Evolutionary conservation across 2,888 invertebrate species (phyloP), one percentile per base, ranked within the genome.

Genomic region (Hypercompe scribonia): DNA sequence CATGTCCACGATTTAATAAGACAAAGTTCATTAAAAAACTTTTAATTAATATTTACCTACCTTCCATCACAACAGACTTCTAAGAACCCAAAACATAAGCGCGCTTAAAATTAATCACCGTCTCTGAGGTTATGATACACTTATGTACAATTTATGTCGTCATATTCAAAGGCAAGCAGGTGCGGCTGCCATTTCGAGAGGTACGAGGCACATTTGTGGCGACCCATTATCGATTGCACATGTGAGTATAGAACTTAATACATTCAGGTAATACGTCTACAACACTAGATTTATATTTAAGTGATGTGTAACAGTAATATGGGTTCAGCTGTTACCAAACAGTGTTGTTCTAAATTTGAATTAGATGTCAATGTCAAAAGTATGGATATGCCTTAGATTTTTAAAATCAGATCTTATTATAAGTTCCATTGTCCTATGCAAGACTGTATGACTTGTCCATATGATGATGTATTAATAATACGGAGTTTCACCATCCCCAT

Each of bases 81-180:
- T 65, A 42, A 71, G 31, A 71, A 39, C 50, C 46, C 64, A 73
- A 73, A 71, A 39, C 69, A 73, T 65, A 75, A 75, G 69, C 69
- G 72, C 69, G 77, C 74, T 76, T 77, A 74, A 75, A 70, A 76
- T 67, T 76, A 73, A 82, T 75, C 69, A 46, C 36, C 66, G 39
- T 34, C 34, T 68, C 78, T 65, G 24, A 72, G 74, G 73, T 71
- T 74, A 74, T 74, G 65, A 18, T 64, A 70, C 34, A 68, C 73
- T 72, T 66, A 72, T 54, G 74, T 66, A 71, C 61, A 78, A 78
- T 74, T 77, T 80, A 82, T 77, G 74, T 58, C 33, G 54, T 64
- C 69, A 46, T 65, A 74, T 78, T 72, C 58, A 50, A 65, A 75
- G 70, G 73, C 36, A 70, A 61, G 68, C 83, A 83, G 82, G 77